These are phyloP conservation scores for Pachyseris speciosa DNA, from an alignment of 64 coral and sea anemone species.

Conservation along the genomic window DNA sequence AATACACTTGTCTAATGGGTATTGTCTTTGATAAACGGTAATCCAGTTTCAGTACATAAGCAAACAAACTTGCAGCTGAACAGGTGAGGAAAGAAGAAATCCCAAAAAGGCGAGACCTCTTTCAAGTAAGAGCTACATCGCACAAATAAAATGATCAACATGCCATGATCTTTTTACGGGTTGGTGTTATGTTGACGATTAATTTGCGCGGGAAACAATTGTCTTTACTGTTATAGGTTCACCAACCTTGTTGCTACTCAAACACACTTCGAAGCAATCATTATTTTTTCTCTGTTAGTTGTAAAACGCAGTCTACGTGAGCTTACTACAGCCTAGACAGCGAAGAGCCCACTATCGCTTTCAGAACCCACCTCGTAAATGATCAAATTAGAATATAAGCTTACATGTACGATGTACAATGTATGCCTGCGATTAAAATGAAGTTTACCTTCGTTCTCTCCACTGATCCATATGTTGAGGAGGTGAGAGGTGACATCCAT, in stretches of 20 bases:
- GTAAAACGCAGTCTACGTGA: background rate
- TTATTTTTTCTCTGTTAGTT: background rate
- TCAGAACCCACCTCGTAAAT: background rate
- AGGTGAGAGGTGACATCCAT: slow-evolving; percentile 69
- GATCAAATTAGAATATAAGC: background rate
- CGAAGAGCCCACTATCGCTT: background rate
- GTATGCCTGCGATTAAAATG: background rate
- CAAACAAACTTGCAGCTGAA: background rate
- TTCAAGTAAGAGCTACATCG: background rate
- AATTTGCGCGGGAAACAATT: slow-evolving; percentile 49
- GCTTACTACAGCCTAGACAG: background rate
- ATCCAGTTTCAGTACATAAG: slow-evolving; percentile 5
- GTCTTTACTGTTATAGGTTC: slow-evolving; percentile 3
- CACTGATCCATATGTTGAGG: slow-evolving; percentile 86
- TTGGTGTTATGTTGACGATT: background rate
- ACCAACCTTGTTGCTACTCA: background rate
- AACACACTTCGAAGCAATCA: background rate
- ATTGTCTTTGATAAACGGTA: background rate
- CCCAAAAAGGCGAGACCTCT: background rate
- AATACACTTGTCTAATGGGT: background rate
- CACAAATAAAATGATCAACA: background rate
- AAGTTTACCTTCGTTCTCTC: slow-evolving; percentile 67
- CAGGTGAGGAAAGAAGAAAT: slow-evolving; percentile 25
- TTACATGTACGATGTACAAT: background rate
- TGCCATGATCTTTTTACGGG: background rate